Evolutionary conservation across 2,797 vertebrate genomes (phyloP), one percentile per base, ranked within the genome.

Genomic region (Telmatherina bonti): DNA sequence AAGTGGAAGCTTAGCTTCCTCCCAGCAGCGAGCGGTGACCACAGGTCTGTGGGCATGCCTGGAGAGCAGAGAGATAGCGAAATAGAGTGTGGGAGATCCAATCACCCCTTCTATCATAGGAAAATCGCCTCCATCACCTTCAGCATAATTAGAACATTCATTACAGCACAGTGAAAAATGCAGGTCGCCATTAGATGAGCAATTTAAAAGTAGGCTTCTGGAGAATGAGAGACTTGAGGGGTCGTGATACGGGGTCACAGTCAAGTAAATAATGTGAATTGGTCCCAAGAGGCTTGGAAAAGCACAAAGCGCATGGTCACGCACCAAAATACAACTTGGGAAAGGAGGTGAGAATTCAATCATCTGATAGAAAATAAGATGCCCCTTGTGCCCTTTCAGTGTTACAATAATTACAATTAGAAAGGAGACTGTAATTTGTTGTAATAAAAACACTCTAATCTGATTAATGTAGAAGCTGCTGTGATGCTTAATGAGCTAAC

Each of bases 211-310:
- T 84, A 85, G 89, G 82, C 78, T 86, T 72, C 74, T 70, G 80
- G 83, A 85, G 84, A 90, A 89, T 87, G 88, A 87, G 82, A 85
- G 91, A 92, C 82, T 88, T 81, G 70, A 70, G 75, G 85, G 92
- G 90, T 91, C 91, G 88, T 1, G 84, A 82, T 91, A 88, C 74
- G 35, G 88, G 92, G 92, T 93, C 91, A 88, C 86, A 91, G 92
- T 92, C 89, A 91, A 91, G 91, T 90, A 92, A 92, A 92, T 93
- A 91, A 93, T 93, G 84, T 90, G 90, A 92, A 93, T 92, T 93
- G 89, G 87, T 92, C 91, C 87, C 85, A 57, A 15, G 85, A 85
- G 90, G 86, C 79, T 86, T 59, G 43, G 75, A 82, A 89, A 92
- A 91, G 74, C 88, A 90, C 91, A 89, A 84, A 88, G 90, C 79